A percentile compares a stretch with the other conserved stretches of the same genome.
Evolutionary conservation across 53 echinoderm and acorn worm genomes (phyloP).

Genomic region (Temnopleurus reevesii): DNA sequence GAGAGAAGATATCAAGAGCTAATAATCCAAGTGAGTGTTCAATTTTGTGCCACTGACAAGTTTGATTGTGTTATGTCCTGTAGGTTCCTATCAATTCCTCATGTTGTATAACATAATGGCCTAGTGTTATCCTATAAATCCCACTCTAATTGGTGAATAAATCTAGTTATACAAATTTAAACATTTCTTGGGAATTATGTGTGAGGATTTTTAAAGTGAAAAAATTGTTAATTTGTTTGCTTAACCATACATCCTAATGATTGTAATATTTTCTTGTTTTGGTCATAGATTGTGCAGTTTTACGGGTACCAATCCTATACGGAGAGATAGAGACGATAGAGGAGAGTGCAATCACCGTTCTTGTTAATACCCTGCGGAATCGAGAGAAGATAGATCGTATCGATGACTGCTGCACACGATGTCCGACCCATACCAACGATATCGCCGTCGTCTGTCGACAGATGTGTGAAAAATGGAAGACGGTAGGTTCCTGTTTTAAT

Average conservation of each 20-base stretch:
- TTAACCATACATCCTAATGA: no score
- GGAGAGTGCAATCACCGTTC: conserved; percentile 75
- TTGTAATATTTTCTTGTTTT: no score
- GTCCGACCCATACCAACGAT: conserved; percentile 73
- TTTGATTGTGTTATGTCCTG: no score
- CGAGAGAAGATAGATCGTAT: conserved; percentile 57
- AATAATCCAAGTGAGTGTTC: conserved; percentile 59
- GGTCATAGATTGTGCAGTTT: conserved; percentile 59
- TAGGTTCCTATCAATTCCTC: no score
- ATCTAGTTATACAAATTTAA: no score
- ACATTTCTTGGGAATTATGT: no score
- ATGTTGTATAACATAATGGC: no score
- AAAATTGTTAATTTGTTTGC: no score
- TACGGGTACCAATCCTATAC: conserved; percentile 83
- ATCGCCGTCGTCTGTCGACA: conserved; percentile 71
- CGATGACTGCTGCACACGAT: conserved; percentile 67
- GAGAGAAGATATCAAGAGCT: conserved; percentile 61
- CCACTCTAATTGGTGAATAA: no score
- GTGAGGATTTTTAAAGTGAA: no score
- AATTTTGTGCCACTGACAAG: neutral
- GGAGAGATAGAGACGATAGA: conserved; percentile 72
- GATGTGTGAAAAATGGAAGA: conserved; percentile 65
- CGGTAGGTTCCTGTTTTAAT: no score
- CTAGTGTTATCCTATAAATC: no score
- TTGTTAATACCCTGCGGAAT: conserved; percentile 61